Conservation (phyloP, 2,797 vertebrate genomes). For the Sandelia bainsii region DNA sequence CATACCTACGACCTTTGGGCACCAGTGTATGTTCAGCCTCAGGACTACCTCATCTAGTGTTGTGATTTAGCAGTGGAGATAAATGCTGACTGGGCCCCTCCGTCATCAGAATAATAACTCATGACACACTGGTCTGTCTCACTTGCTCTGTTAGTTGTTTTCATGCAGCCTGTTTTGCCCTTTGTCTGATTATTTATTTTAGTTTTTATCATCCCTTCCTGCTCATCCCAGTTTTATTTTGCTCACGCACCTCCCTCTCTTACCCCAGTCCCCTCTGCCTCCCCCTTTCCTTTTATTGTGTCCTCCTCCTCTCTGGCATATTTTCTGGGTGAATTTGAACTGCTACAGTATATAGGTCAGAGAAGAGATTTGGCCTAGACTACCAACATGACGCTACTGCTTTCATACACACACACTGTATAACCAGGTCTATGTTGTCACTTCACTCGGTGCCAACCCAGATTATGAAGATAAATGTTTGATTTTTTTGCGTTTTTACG, state of each 20-base stretch:
- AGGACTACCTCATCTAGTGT: conserved; percentile 26
- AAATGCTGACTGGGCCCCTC: conserved; percentile 55
- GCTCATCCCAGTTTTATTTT: conserved; percentile 32
- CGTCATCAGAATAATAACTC: conserved; percentile 61
- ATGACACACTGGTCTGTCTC: conserved; percentile 49
- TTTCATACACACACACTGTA: conserved; percentile 36
- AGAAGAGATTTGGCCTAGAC: conserved; percentile 75
- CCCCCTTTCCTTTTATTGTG: not conserved
- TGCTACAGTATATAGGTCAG: conserved; percentile 79
- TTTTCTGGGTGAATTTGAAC: conserved; percentile 64
- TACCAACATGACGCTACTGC: conserved; percentile 60
- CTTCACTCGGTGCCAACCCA: conserved; percentile 63
- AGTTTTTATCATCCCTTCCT: conserved; percentile 43
- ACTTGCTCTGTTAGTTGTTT: conserved; percentile 47
- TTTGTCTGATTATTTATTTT: conserved; percentile 46
- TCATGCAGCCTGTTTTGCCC: conserved; percentile 33
- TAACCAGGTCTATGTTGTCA: conserved; percentile 56
- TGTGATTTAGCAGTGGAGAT: conserved; percentile 37
- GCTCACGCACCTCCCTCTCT: conserved; percentile 1
- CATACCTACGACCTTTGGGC: not conserved
- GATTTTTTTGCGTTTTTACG: no score
- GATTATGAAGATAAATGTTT: conserved; percentile 80
- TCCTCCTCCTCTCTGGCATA: conserved; percentile 48
- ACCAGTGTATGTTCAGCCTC: conserved; percentile 7
- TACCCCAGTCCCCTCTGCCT: not conserved